A percentile compares a stretch with the other conserved stretches of the same genome.
Conservation (phyloP, 2,888 invertebrate species). For the Meloe dianella region DNA sequence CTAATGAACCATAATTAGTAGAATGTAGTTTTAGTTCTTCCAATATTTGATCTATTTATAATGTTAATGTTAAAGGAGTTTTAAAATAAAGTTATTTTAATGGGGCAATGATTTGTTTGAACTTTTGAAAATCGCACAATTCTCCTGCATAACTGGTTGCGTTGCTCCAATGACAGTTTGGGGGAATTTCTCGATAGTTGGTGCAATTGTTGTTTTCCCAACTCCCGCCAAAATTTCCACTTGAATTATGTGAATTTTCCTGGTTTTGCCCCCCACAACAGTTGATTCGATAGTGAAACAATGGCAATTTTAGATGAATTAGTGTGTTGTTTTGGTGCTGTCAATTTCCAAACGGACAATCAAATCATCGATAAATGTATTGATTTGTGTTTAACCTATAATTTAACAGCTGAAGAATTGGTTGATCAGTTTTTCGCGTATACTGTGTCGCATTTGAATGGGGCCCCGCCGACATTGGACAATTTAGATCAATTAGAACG, state of each 20-base stretch:
- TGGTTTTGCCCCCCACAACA: no score
- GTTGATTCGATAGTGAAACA: neutral
- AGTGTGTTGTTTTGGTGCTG: constrained; percentile 42
- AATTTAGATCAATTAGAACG: constrained; percentile 68
- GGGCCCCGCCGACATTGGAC: constrained; percentile 67
- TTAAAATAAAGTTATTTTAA: neutral
- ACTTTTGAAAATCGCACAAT: neutral
- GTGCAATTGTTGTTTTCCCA: neutral
- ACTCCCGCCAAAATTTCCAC: neutral
- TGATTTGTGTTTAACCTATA: constrained; percentile 69
- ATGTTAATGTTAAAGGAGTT: constrained; percentile 2
- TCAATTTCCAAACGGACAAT: constrained; percentile 56
- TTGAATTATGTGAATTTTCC: neutral
- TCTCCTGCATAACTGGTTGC: neutral
- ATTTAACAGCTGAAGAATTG: constrained; percentile 71
- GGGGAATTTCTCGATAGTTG: neutral
- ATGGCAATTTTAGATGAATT: constrained; percentile 44
- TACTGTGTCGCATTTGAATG: constrained; percentile 69
- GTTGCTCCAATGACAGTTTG: neutral
- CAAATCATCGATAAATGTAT: constrained; percentile 68
- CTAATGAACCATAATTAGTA: neutral
- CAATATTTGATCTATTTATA: neutral
- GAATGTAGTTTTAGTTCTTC: neutral
- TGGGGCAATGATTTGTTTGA: neutral
- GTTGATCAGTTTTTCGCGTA: constrained; percentile 82